Conservation (phyloP, 2,797 vertebrate genomes). For the Coccyzus lansbergi region DNA sequence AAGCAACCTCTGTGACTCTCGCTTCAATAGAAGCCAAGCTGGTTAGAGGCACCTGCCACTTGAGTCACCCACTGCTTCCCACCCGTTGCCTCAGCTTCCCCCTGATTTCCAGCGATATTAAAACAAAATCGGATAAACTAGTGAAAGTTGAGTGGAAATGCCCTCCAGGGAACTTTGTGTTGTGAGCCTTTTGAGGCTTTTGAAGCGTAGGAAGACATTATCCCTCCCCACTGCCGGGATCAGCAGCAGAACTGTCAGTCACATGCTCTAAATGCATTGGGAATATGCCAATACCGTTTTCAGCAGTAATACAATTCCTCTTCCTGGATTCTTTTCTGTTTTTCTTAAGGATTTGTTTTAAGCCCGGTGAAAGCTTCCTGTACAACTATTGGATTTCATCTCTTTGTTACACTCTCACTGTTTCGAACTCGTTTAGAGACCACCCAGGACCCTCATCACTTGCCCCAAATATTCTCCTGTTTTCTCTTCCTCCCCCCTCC, state of each 20-base stretch:
- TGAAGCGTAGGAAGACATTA: not conserved
- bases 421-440: slow-evolving; percentile 6
- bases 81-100: not conserved
- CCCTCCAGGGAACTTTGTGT: not conserved
- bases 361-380: slow-evolving; percentile 66
- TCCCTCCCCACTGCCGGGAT: not conserved
- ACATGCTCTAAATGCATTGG: not conserved
- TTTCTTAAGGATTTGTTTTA: slow-evolving; percentile 66
- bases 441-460: slow-evolving; percentile 58
- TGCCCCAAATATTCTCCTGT: not conserved
- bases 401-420: slow-evolving; percentile 32
- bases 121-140: not conserved
- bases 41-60: not conserved
- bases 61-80: not conserved
- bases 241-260: slow-evolving; percentile 56
- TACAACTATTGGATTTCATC: slow-evolving; percentile 61
- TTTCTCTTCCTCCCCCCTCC: not conserved
- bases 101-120: not conserved
- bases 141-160: not conserved
- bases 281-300: slow-evolving; percentile 48
- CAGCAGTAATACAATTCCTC: slow-evolving; percentile 67
- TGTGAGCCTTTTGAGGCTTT: not conserved
- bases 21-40: fast-evolving
- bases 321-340: slow-evolving; percentile 57
- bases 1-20: too few species aligned